phyloP scores from a whole-genome alignment of 2,797 vertebrate genomes.

The Hoplostethus mediterraneus region DNA sequence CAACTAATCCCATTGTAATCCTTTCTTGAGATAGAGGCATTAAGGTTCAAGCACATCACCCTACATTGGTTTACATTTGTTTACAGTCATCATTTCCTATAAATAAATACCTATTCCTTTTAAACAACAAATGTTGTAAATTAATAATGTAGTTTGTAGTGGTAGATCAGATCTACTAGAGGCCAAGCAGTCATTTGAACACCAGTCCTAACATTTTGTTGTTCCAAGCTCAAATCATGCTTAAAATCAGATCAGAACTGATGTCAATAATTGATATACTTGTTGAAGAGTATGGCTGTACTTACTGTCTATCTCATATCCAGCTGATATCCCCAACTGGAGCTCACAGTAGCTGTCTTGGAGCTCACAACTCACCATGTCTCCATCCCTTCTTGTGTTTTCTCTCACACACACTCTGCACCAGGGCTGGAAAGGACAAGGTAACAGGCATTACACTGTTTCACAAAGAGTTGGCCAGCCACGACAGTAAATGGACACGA shows the following conservation, averaged over 20 bases:
- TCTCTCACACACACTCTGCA: background rate
- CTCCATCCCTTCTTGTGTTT: slow-evolving; percentile 20
- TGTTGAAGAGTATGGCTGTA: background rate
- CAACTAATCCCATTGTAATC: slow-evolving; percentile 38
- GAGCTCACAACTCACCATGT: slow-evolving; percentile 1
- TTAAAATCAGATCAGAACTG: no score
- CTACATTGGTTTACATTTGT: background rate
- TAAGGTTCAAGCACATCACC: background rate
- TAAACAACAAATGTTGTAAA: no score
- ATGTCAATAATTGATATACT: background rate
- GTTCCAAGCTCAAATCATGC: no score
- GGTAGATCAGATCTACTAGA: no score
- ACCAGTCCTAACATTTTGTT: no score
- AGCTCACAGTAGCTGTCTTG: background rate
- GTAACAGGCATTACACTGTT: background rate
- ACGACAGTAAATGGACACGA: background rate
- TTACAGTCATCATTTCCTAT: background rate
- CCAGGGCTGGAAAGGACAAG: slow-evolving; percentile 9
- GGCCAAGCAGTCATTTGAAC: no score
- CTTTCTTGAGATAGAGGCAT: background rate
- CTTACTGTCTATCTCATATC: slow-evolving; percentile 66
- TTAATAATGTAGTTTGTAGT: no score
- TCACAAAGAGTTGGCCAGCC: background rate
- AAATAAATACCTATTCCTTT: no score
- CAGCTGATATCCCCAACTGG: slow-evolving; percentile 44